phyloP scores from a whole-genome alignment of 2,888 invertebrate genomes.

The Ashinkailepas kermadecensis region DNA sequence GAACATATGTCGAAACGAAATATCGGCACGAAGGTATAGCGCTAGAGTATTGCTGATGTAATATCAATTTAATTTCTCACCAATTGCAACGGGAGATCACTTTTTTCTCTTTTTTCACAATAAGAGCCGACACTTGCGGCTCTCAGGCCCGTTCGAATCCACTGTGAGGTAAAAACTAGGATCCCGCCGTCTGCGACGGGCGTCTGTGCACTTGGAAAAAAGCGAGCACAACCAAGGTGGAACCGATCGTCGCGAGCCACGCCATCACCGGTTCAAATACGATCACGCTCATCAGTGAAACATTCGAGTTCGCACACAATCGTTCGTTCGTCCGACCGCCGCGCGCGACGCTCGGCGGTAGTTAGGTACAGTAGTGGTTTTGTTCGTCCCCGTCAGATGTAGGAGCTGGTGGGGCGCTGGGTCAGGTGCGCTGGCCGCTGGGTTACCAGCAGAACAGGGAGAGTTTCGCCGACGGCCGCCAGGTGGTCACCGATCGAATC shows the following conservation, averaged over 20 bases:
- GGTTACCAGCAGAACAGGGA: constrained; percentile 15
- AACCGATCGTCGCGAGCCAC: neutral
- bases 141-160: neutral
- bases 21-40: too few relatives aligned
- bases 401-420: constrained; percentile 1
- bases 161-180: constrained; percentile 13
- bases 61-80: too few relatives aligned
- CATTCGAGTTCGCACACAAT: neutral
- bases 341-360: constrained; percentile 10
- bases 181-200: neutral
- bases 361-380: constrained; percentile 21
- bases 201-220: constrained; percentile 7
- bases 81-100: too few relatives aligned
- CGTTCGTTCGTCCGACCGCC: neutral
- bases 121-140: neutral
- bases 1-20: too few relatives aligned
- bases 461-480: neutral
- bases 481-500: constrained; percentile 9
- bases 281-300: neutral
- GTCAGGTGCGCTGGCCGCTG: constrained; percentile 16
- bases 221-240: neutral
- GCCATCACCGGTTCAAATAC: neutral
- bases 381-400: constrained; percentile 19
- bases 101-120: neutral
- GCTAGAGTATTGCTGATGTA: too few relatives aligned